Conservation (phyloP, 2,888 invertebrate genomes). For the Ctena decussata region DNA sequence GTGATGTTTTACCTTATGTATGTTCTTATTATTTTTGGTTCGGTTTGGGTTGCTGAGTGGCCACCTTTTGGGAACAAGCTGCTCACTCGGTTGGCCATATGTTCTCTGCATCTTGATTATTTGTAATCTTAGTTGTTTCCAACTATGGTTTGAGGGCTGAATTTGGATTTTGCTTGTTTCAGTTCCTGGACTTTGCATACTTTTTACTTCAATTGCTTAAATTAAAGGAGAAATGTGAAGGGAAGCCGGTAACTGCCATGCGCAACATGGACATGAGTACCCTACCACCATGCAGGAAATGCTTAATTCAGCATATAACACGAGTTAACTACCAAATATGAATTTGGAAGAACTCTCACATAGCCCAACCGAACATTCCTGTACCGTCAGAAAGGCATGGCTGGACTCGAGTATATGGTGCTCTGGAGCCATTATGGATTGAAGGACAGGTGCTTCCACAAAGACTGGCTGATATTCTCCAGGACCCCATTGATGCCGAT, state of each 20-base stretch:
- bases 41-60: no score
- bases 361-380: constrained; percentile 4
- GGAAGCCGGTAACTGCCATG: not conserved
- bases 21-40: no score
- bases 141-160: no score
- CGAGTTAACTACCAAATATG: constrained; percentile 3
- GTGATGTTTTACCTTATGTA: no score
- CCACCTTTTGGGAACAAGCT: no score
- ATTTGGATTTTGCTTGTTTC: no score
- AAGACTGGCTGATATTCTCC: not conserved
- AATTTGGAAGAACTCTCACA: constrained; percentile 12
- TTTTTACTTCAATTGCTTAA: not conserved
- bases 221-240: constrained; percentile 20
- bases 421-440: not conserved
- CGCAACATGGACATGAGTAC: constrained; percentile 33
- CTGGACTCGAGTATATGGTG: not conserved
- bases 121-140: no score
- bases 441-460: constrained; percentile 1
- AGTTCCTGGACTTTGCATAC: no score
- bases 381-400: not conserved
- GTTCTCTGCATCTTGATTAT: no score
- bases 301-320: constrained; percentile 27
- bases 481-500: not conserved
- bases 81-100: no score
- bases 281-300: constrained; percentile 29